Evolutionary conservation across 1,140 invertebrate genomes (phyloP).

Genomic region (Diorhabda elongata): DNA sequence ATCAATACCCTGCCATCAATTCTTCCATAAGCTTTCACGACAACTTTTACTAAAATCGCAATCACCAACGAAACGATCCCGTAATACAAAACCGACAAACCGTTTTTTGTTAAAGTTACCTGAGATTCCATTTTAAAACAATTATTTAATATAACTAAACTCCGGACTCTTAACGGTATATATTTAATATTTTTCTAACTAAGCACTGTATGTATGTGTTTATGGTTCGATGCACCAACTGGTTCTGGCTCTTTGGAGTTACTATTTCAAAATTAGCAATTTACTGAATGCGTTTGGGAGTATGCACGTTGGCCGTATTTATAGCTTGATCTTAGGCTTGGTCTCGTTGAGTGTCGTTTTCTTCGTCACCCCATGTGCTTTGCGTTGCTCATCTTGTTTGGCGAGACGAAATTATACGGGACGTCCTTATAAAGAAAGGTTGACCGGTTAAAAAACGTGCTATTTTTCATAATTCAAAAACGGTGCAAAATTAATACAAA

Average conservation of each 20-base stretch:
- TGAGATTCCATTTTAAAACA: conserved; percentile 24
- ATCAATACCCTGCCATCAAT: conserved; percentile 27
- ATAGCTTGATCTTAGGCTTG: conserved; percentile 37
- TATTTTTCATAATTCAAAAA: too few species aligned
- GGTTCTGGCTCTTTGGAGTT: background rate
- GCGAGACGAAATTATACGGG: background rate
- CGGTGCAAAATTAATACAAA: too few species aligned
- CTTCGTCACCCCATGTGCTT: conserved; percentile 7
- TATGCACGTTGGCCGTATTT: conserved; percentile 29
- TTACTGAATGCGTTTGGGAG: conserved; percentile 32
- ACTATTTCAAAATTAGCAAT: conserved; percentile 28
- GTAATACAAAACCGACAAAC: conserved; percentile 26
- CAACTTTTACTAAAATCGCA: conserved; percentile 33
- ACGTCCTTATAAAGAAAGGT: background rate
- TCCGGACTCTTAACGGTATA: background rate
- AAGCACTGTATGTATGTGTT: conserved; percentile 3
- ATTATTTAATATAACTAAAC: background rate
- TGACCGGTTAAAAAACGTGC: too few species aligned
- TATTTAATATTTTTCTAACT: background rate
- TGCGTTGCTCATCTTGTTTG: background rate
- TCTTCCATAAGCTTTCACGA: conserved; percentile 30
- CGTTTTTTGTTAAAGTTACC: conserved; percentile 33
- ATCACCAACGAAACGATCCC: conserved; percentile 31
- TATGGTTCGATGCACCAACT: conserved; percentile 6
- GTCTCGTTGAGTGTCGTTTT: conserved; percentile 21